Percentiles rank a stretch among this genome's conserved stretches.
Evolutionary conservation across 2,797 vertebrate species (phyloP).

Genomic region (Mallotus villosus): DNA sequence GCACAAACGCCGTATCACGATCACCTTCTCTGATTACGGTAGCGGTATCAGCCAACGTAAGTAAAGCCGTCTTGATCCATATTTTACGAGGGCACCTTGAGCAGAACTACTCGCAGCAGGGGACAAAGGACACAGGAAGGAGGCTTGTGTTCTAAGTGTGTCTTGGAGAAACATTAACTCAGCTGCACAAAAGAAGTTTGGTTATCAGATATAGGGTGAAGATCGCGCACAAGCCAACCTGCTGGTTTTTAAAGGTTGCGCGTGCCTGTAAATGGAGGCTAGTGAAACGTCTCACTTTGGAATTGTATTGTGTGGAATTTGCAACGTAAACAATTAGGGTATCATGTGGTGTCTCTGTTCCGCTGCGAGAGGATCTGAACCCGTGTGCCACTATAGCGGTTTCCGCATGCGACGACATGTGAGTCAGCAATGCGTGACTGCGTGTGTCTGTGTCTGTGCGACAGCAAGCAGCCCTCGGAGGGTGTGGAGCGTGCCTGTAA

Average conservation of each 20-base stretch:
- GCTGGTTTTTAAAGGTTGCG: not conserved
- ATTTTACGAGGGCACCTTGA: slow-evolving; percentile 8
- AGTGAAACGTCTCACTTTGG: not conserved
- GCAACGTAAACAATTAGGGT: not conserved
- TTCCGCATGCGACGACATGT: slow-evolving; percentile 13
- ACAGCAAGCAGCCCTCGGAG: slow-evolving; percentile 32
- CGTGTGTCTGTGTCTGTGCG: not conserved
- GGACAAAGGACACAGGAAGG: not conserved
- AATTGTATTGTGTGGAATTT: not conserved
- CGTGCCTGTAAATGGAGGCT: not conserved
- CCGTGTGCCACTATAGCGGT: not conserved
- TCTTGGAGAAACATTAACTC: not conserved
- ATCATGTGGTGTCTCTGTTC: slow-evolving; percentile 12
- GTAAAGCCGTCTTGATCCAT: slow-evolving; percentile 15
- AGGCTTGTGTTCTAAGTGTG: not conserved
- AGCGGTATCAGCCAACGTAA: slow-evolving; percentile 50
- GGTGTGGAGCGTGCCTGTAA: slow-evolving; percentile 43
- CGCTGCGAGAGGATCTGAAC: slow-evolving; percentile 25
- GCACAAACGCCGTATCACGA: slow-evolving; percentile 35
- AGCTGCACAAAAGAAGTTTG: not conserved
- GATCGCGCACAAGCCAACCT: not conserved
- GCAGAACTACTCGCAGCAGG: not conserved
- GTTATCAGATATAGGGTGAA: not conserved
- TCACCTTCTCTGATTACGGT: slow-evolving; percentile 32
- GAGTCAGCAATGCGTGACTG: not conserved